Conservation (phyloP, 2,888 invertebrate genomes). For the Harmothoe impar region DNA sequence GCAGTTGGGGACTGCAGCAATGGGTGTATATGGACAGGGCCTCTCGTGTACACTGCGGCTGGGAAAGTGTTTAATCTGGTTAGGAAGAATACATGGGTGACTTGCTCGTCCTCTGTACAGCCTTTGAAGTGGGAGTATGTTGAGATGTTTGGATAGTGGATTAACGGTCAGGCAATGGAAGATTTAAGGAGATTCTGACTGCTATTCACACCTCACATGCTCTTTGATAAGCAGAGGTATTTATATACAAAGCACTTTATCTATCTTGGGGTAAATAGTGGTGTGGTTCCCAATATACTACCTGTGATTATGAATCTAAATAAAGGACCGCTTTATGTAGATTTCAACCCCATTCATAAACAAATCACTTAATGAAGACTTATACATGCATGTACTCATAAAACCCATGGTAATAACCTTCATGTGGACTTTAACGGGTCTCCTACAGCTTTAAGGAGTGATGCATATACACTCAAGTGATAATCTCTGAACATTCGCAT, state of each 20-base stretch:
- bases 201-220: not conserved
- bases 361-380: no score
- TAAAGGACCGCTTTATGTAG: no score
- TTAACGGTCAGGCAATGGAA: constrained; percentile 17
- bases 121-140: constrained; percentile 3
- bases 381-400: no score
- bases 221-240: not conserved
- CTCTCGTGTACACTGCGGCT: not conserved
- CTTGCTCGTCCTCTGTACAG: not conserved
- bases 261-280: not conserved
- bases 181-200: not conserved
- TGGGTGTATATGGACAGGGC: not conserved
- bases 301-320: no score
- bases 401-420: no score
- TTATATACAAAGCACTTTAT: not conserved
- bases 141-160: not conserved
- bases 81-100: not conserved
- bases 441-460: no score
- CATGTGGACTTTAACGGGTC: no score
- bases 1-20: not conserved
- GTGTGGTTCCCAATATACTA: not conserved
- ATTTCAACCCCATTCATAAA: no score
- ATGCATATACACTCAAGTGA: no score
- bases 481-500: no score
- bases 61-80: constrained; percentile 36